phyloP scores from a whole-genome alignment of 2,797 vertebrate genomes.

The Sciurus vulgaris region DNA sequence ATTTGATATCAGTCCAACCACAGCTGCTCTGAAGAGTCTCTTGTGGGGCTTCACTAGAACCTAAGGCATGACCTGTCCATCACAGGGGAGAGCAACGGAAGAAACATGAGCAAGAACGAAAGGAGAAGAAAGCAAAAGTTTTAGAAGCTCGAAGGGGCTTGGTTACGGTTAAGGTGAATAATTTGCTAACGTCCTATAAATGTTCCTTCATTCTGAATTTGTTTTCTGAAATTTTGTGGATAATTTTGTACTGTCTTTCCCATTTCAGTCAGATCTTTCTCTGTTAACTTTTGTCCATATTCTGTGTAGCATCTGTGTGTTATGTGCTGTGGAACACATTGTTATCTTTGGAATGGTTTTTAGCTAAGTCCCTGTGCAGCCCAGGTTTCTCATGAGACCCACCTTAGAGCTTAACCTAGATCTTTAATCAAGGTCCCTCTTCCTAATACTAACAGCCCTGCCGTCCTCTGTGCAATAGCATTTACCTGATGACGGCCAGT shows the following conservation, averaged over 20 bases:
- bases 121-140: constrained; percentile 92
- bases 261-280: constrained; percentile 25
- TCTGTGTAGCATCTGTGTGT: background rate
- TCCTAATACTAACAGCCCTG: background rate
- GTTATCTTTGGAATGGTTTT: constrained; percentile 12
- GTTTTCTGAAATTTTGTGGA: constrained; percentile 79
- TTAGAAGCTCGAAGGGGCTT: constrained; percentile 93
- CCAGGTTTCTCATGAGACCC: constrained; percentile 11
- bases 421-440: constrained; percentile 3
- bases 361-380: background rate
- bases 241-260: constrained; percentile 77
- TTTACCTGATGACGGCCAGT: background rate
- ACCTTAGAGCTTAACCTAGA: background rate
- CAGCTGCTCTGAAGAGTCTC: background rate
- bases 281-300: background rate
- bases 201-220: constrained; percentile 58
- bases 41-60: background rate
- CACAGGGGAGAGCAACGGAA: constrained; percentile 91
- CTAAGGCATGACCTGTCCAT: constrained; percentile 4
- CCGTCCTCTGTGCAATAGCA: background rate
- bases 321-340: constrained; percentile 8
- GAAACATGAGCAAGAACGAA: constrained; percentile 88
- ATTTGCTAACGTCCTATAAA: constrained; percentile 70
- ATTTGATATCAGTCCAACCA: background rate
- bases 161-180: constrained; percentile 77